Base-by-base conservation (phyloP, 2,888 invertebrate species). In the Gari tellinella region DNA sequence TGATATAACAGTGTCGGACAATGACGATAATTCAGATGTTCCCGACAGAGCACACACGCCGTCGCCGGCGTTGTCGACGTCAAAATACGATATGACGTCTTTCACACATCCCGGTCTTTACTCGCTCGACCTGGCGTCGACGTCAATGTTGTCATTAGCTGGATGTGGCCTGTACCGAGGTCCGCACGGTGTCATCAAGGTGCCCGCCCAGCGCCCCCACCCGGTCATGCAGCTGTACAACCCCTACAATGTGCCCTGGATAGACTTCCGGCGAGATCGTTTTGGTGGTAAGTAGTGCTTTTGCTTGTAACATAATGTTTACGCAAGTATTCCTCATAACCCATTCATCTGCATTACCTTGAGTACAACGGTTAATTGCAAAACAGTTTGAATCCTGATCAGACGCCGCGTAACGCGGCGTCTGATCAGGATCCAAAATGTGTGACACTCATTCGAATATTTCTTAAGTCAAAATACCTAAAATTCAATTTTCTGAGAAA, bases 251-350 rank as follows among this genome's bases (percentile, higher is more conserved):
- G 85, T 89, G 62, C 84, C 90, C 0, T 91, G 90, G 90, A 83
- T 90, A 58, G 89, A 90, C 57, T 86, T 89, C 43, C 72, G 90
- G 45, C 81, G 89, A 58, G 90, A 91, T 69, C 78, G 90, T 57
- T 86, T 89, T 60, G 88, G 88, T 66, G 84, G 90, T 90, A 70
- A 83, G 88, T 80, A 26, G 14, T n/a, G 5, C n/a, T 53, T 49
- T 15, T 3, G 19, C 43, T 43, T 19, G 15, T 14, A 43, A 17
- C 15, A 8, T 14, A 14, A 43, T 8, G 15, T 4, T 5, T 19
- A 43, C 4, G 17, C 15, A 43, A 43, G 5, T 19, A 19, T n/a
- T n/a, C n/a, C n/a, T n/a, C n/a, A n/a, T n/a, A n/a, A n/a, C n/a
- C n/a, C n/a, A n/a, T n/a, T 51, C 26, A 15, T 51, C 31, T 31